Evolutionary conservation across 2,888 invertebrate species (phyloP).

Genomic region (Xestobium rufovillosum): DNA sequence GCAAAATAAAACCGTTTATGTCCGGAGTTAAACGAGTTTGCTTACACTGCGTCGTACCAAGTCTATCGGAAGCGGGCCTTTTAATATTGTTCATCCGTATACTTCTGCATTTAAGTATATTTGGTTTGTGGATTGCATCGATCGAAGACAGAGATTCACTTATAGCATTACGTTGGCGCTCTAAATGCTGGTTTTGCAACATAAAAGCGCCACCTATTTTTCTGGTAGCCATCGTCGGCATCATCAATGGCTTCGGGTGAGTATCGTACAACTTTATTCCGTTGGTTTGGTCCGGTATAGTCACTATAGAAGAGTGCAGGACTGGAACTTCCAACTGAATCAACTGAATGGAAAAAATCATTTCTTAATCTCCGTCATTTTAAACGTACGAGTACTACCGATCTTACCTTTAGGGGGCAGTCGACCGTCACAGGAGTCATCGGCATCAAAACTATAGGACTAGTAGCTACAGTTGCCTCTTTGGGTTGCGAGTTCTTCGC

Average conservation of each 20-base stretch:
- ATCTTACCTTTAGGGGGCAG: constrained; percentile 34
- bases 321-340: constrained; percentile 33
- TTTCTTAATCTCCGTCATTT: neutral
- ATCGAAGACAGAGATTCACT: constrained; percentile 32
- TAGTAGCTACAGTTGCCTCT: no score
- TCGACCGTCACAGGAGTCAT: constrained; percentile 38
- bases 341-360: constrained; percentile 29
- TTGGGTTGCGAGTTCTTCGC: no score
- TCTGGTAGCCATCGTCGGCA: constrained; percentile 51
- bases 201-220: constrained; percentile 52
- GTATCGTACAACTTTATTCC: constrained; percentile 43
- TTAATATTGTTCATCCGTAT: constrained; percentile 32
- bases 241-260: constrained; percentile 53
- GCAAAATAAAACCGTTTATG: constrained; percentile 35
- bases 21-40: constrained; percentile 31
- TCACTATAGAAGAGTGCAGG: constrained; percentile 32
- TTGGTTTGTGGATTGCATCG: constrained; percentile 29
- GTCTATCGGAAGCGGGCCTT: constrained; percentile 32
- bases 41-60: constrained; percentile 33
- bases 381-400: constrained; percentile 4
- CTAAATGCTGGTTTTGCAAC: constrained; percentile 42
- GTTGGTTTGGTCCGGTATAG: constrained; percentile 31
- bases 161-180: constrained; percentile 37
- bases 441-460: constrained; percentile 29
- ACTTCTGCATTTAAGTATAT: constrained; percentile 32